A percentile compares a stretch with the other conserved stretches of the same genome.
phyloP scores from a whole-genome alignment of 2,888 invertebrate species.

The Eutolmus rufibarbis region DNA sequence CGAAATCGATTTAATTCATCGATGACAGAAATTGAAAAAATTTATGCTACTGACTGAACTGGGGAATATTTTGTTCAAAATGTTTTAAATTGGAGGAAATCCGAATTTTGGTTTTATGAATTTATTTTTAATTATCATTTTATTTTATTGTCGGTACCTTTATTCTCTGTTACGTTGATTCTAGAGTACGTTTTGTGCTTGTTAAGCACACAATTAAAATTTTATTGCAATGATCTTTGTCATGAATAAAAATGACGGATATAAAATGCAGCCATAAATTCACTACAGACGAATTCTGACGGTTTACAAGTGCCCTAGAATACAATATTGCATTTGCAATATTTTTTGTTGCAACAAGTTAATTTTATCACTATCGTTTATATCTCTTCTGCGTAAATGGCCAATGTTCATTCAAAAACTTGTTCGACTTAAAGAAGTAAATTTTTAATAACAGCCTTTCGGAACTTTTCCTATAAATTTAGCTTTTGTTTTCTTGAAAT shows the following conservation, averaged over 20 bases:
- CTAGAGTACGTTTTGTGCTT: neutral
- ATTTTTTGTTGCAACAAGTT: neutral
- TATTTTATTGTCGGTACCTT: neutral
- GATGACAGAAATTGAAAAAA: neutral
- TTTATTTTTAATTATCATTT: neutral
- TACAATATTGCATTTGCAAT: too few relatives aligned
- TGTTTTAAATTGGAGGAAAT: neutral
- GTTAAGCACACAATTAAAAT: neutral
- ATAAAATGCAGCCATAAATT: neutral
- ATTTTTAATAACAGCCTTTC: too few relatives aligned
- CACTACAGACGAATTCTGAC: too few relatives aligned
- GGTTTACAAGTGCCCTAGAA: too few relatives aligned
- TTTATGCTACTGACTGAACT: neutral
- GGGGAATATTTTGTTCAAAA: neutral
- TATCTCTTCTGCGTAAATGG: neutral
- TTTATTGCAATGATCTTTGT: neutral
- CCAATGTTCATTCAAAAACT: neutral
- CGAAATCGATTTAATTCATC: neutral
- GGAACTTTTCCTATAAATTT: too few relatives aligned
- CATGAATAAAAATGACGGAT: neutral
- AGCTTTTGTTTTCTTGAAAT: too few relatives aligned
- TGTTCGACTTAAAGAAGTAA: too few relatives aligned
- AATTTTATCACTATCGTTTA: neutral
- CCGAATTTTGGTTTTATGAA: neutral
- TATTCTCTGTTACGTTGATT: neutral